Base-by-base conservation (phyloP, 2,113 vertebrate species). In the Xiphophorus maculatus region DNA sequence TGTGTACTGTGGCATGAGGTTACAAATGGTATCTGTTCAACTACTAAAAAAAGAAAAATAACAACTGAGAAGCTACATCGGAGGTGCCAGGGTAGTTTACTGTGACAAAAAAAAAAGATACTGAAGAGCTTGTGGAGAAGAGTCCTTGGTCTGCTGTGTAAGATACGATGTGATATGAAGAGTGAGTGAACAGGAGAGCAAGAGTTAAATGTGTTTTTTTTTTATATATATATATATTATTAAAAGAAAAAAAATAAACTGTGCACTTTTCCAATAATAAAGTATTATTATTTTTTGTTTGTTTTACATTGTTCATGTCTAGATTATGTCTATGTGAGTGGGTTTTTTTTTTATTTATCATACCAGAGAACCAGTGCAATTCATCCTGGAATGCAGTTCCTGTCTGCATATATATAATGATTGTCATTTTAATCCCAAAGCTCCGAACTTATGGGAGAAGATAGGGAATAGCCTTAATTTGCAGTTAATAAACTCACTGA, bases 241-340 rank as follows among this genome's bases (percentile, higher is more conserved):
- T 82, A 85, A 89, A 84, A 87, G 54, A 6, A 92, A 94, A 69
- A 84, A 85, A 35, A 82, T 54, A 86, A 80, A 95, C 93, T 86
- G 90, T 95, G 95, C 96, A 96, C 96, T 96, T 96, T 96, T 95
- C 93, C 92, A 92, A 94, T 86, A 87, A 58, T 89, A 88, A 88
- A 90, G 91, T 93, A 85, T 93, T 94, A 84, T 89, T 35, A 83
- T 85, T 90, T 12, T 42, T 73, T 71, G 62, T 87, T 87, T 77
- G 82, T 81, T 90, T 93, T 79, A 73, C 63, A 72, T 89, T 77
- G 71, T 83, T 80, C 71, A 75, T 65, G 65, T 90, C 73, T 32
- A 25, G 67, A 73, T 86, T 63, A 62, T 80, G 74, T 86, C 68
- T 73, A 63, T 70, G 76, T 83, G 71, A 84, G 69, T 87, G 58